Percentiles rank a stretch among this genome's conserved stretches.
phyloP scores from a whole-genome alignment of 2,113 vertebrate genomes.

The Passer montanus region DNA sequence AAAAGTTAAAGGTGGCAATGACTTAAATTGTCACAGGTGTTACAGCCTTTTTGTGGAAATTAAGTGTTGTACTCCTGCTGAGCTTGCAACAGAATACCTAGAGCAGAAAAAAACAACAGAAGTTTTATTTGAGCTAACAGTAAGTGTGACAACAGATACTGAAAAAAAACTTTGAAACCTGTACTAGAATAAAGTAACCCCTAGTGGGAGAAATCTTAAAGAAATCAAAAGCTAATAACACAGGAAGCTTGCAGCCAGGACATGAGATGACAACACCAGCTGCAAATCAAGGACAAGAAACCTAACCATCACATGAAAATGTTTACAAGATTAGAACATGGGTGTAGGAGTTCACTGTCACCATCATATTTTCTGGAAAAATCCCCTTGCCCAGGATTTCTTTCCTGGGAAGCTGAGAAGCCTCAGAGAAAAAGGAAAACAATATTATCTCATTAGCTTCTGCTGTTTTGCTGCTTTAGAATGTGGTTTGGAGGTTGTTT shows the following conservation, averaged over 20 bases:
- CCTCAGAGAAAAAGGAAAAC: too few species aligned
- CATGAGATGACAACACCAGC: background rate
- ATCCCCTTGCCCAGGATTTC: too few species aligned
- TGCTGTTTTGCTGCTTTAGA: too few species aligned
- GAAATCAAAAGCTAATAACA: background rate
- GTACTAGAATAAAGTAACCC: background rate
- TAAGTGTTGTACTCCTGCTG: background rate
- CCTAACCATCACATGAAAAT: background rate
- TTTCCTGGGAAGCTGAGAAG: too few species aligned
- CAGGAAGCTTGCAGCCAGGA: background rate
- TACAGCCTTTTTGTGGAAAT: background rate
- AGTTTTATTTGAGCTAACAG: background rate
- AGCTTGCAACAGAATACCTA: constrained; percentile 1
- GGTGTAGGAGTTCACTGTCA: background rate
- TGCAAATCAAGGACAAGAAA: background rate
- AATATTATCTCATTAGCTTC: too few species aligned
- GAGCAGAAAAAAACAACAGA: background rate
- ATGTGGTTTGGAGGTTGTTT: too few species aligned
- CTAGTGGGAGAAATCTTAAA: background rate
- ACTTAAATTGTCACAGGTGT: background rate
- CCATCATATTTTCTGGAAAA: too few species aligned
- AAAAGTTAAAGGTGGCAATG: background rate
- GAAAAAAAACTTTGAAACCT: background rate
- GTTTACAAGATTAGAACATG: background rate
- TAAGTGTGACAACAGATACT: background rate